Conservation (phyloP, 2,113 vertebrate species). For the Conger conger region DNA sequence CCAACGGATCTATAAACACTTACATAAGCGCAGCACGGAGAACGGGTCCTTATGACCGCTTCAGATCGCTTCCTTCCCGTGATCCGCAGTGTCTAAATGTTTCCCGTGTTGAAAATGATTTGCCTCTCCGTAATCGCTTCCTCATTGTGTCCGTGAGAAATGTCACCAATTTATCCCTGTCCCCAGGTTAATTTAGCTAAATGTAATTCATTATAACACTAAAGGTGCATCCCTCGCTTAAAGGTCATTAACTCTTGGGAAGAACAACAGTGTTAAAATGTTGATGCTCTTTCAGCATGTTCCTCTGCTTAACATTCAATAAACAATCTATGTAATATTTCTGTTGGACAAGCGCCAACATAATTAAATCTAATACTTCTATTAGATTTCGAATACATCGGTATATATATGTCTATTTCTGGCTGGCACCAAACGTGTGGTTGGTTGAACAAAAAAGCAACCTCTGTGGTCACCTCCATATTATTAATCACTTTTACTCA, state of each 20-base stretch:
- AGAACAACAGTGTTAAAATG: too few relatives aligned
- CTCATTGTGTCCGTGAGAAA: too few relatives aligned
- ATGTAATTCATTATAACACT: background rate
- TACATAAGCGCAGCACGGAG: background rate
- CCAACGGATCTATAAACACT: too few relatives aligned
- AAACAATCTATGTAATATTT: background rate
- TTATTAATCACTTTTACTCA: background rate
- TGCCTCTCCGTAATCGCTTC: background rate
- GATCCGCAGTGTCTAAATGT: background rate
- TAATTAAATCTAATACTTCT: too few relatives aligned
- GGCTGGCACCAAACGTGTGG: background rate
- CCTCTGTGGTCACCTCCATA: background rate
- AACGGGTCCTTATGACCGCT: background rate
- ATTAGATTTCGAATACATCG: too few relatives aligned
- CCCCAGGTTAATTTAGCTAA: background rate
- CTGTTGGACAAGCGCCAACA: too few relatives aligned
- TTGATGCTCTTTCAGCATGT: background rate
- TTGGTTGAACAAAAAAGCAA: background rate
- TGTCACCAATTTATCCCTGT: background rate
- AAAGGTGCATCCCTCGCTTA: background rate
- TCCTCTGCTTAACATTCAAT: background rate
- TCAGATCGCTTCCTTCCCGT: background rate
- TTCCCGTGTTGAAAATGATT: too few relatives aligned
- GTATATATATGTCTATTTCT: too few relatives aligned
- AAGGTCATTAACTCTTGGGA: too few relatives aligned